Percentiles rank a stretch among this genome's conserved stretches.
Evolutionary conservation across 2,888 invertebrate species (phyloP).

Genomic region (Sinodicranocentrus sp.): DNA sequence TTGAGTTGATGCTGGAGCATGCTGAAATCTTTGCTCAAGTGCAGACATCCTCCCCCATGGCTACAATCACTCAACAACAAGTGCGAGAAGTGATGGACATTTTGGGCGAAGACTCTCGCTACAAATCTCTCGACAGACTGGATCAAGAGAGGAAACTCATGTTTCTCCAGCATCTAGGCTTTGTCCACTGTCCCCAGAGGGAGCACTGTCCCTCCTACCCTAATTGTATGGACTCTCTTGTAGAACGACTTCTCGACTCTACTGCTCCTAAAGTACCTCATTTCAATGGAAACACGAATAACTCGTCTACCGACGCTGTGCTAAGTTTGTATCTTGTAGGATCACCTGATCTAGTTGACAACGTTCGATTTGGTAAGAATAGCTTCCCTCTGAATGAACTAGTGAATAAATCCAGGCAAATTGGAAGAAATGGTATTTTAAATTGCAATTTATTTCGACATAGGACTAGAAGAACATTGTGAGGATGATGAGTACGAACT

Average conservation of each 20-base stretch:
- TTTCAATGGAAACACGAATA: constrained; percentile 74
- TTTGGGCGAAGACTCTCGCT: constrained; percentile 94
- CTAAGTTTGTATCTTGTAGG: constrained; percentile 75
- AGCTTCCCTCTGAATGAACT: too few species aligned
- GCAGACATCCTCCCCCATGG: constrained; percentile 92
- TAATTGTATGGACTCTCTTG: constrained; percentile 87
- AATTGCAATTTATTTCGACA: too few species aligned
- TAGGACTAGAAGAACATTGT: constrained; percentile 84
- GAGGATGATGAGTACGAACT: constrained; percentile 92
- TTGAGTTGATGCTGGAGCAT: constrained; percentile 94
- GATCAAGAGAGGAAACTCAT: constrained; percentile 97
- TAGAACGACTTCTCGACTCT: constrained; percentile 74
- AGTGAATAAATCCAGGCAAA: too few species aligned
- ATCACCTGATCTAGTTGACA: constrained; percentile 73
- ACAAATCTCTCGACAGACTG: constrained; percentile 94
- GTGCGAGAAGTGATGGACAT: constrained; percentile 95
- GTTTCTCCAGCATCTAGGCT: constrained; percentile 96
- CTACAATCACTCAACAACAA: constrained; percentile 95
- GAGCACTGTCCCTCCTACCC: constrained; percentile 96
- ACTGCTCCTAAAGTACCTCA: constrained; percentile 76
- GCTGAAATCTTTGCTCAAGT: constrained; percentile 96
- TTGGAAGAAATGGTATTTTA: too few species aligned
- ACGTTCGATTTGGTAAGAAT: constrained; percentile 71
- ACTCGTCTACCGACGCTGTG: constrained; percentile 76
- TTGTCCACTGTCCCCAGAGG: constrained; percentile 95